These are phyloP conservation scores for Pangasianodon hypophthalmus DNA, from an alignment of 2,113 vertebrate genomes.

Conservation along the genomic window DNA sequence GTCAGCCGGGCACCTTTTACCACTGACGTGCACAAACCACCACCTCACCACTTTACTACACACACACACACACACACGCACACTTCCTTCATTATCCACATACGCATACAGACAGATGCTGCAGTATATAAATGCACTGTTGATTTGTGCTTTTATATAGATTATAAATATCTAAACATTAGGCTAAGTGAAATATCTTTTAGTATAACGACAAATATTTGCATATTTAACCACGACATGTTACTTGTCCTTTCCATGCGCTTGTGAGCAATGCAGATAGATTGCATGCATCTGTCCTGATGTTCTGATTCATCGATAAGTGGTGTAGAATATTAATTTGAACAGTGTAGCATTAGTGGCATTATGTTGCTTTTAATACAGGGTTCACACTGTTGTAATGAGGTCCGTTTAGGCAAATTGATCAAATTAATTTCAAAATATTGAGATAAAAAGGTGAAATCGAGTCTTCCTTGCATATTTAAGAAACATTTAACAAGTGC, in stretches of 20 bases:
- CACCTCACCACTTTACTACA: not conserved
- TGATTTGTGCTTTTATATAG: not conserved
- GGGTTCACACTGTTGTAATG: not conserved
- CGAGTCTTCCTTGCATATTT: not conserved
- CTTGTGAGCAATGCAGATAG: conserved; percentile 74
- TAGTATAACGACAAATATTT: not conserved
- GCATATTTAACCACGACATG: not conserved
- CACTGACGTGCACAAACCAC: not conserved
- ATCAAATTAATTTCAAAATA: not conserved
- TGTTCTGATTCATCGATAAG: not conserved
- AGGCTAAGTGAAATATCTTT: not conserved
- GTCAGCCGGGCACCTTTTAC: conserved; percentile 60
- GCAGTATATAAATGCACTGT: not conserved
- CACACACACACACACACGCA: conserved; percentile 7
- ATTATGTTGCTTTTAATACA: not conserved
- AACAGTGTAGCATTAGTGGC: not conserved
- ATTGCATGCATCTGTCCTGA: not conserved
- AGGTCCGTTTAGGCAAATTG: not conserved
- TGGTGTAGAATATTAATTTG: not conserved
- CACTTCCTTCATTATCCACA: not conserved
- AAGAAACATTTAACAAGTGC: not conserved
- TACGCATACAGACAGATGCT: not conserved
- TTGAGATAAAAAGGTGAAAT: not conserved
- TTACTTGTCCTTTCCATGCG: conserved; percentile 64
- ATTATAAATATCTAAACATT: not conserved